These are phyloP conservation scores for Drosophila conformis DNA, from an alignment of 2,888 invertebrate genomes.

Conservation along the genomic window DNA sequence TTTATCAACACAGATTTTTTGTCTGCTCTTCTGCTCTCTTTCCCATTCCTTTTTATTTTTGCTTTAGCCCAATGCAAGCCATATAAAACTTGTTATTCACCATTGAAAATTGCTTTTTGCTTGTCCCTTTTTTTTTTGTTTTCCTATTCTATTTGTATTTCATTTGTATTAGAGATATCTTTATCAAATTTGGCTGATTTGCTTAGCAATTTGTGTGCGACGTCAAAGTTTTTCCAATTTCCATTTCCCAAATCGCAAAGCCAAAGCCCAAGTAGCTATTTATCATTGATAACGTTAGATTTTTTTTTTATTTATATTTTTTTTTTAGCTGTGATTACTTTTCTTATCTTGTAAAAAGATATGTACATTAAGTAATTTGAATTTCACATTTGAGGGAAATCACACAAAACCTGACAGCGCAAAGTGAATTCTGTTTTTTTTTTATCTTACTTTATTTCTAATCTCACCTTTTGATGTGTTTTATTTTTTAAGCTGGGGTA, in stretches of 20 bases:
- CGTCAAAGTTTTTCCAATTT: constrained; percentile 9
- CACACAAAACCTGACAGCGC: constrained; percentile 7
- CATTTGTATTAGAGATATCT: constrained; percentile 27
- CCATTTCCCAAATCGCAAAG: constrained; percentile 5
- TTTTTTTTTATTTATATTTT: neutral
- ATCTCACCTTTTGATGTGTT: neutral
- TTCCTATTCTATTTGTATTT: constrained; percentile 20
- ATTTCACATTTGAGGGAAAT: constrained; percentile 1
- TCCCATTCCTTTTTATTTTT: constrained; percentile 7
- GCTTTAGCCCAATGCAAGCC: constrained; percentile 52
- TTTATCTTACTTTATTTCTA: neutral
- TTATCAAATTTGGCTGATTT: constrained; percentile 43
- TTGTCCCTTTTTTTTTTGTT: constrained; percentile 17
- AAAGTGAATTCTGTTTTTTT: neutral
- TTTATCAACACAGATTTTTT: constrained; percentile 40
- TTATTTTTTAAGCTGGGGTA: neutral
- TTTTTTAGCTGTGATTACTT: constrained; percentile 2
- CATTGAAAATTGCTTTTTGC: constrained; percentile 45
- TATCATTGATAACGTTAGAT: constrained; percentile 13
- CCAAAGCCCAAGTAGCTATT: constrained; percentile 3
- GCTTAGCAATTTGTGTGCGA: constrained; percentile 22
- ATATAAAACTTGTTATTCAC: constrained; percentile 53
- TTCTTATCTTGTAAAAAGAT: neutral
- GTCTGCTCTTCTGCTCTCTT: constrained; percentile 1
- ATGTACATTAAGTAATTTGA: neutral